A percentile compares a stretch with the other conserved stretches of the same genome.
These are phyloP conservation scores for Caenorhabditis sp. DNA, from an alignment of 2,888 invertebrate species.

Conservation along the genomic window DNA sequence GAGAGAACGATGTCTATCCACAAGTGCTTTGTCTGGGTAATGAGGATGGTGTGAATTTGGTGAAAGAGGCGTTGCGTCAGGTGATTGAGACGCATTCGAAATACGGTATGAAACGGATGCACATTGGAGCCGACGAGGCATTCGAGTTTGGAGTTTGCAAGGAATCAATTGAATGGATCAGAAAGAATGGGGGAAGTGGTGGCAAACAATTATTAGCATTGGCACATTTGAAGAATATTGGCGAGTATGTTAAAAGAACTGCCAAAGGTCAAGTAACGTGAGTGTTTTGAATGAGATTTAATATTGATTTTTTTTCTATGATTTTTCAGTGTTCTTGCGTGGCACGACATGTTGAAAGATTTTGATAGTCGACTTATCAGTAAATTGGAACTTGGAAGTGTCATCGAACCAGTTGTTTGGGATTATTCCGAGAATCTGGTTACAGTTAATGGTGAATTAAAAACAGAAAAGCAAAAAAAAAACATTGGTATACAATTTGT, in stretches of 20 bases:
- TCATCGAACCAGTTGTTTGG: constrained; percentile 66
- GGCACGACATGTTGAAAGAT: constrained; percentile 83
- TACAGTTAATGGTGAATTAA: constrained; percentile 49
- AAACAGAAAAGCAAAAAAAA: too few species aligned
- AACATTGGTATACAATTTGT: too few species aligned
- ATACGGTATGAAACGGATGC: constrained; percentile 76
- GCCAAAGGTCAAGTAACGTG: constrained; percentile 31
- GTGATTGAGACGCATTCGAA: constrained; percentile 72
- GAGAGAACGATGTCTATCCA: constrained; percentile 77
- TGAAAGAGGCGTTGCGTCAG: constrained; percentile 72
- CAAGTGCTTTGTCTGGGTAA: constrained; percentile 66
- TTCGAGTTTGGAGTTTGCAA: constrained; percentile 65
- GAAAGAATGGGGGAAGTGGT: constrained; percentile 42
- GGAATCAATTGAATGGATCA: constrained; percentile 58
- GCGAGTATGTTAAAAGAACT: constrained; percentile 38
- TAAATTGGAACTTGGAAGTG: constrained; percentile 43
- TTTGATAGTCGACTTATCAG: constrained; percentile 57
- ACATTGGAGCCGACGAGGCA: constrained; percentile 74
- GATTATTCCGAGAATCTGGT: constrained; percentile 62
- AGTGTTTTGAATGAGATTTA: constrained; percentile 8
- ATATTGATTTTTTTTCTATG: neutral
- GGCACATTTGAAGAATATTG: constrained; percentile 57
- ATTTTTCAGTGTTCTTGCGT: constrained; percentile 76
- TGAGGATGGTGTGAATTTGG: constrained; percentile 71
- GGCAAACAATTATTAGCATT: constrained; percentile 56